Base-by-base conservation (phyloP, 1,140 invertebrate genomes). In the Drosophila persimilis region DNA sequence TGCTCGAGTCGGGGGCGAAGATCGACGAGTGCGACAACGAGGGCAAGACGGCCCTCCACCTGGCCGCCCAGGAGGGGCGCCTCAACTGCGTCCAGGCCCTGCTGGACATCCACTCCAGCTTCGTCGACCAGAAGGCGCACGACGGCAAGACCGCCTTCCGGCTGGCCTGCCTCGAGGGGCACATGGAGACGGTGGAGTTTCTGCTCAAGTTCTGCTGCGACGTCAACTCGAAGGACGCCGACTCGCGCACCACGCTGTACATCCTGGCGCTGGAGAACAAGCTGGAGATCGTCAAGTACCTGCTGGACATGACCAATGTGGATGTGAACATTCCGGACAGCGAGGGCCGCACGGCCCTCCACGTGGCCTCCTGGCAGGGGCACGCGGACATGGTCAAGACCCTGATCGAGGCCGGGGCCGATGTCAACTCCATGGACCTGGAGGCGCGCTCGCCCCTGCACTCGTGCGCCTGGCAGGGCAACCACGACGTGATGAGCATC, bases 401-500 rank as follows among this genome's bases (percentile, higher is more conserved):
- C 20, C 92, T 99, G 20, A 93, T 99, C 35, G 94, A 90, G 95
- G 95, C 41, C 0, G 93, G 94, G 48, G 96, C 97, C 2, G 94
- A 95, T 88, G 96, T 98, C 1, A 97, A 99, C 91, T 96, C 96
- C 0, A 95, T 95, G 55, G 98, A 99, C 91, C 95, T 96, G 85
- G 98, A 98, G 90, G 95, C 95, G 51, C 93, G 98, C 44, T 98
- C 97, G 0, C 96, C 98, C 5, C 91, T 99, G 60, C 97, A 98
- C 92, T 97, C 97, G 15, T 97, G 97, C n/a, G 96, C 97, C 52
- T 99, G 97, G 97, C 96, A 98, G 90, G 98, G 98, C 7, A 96
- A 98, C 79, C 94, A 95, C 22, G 94, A 95, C 55, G 96, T 97
- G 41, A 97, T 99, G 45, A 93, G 95, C 53, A 92, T 98, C 41